Base-by-base conservation (phyloP, 1,140 invertebrate species). In the Galendromus occidentalis region DNA sequence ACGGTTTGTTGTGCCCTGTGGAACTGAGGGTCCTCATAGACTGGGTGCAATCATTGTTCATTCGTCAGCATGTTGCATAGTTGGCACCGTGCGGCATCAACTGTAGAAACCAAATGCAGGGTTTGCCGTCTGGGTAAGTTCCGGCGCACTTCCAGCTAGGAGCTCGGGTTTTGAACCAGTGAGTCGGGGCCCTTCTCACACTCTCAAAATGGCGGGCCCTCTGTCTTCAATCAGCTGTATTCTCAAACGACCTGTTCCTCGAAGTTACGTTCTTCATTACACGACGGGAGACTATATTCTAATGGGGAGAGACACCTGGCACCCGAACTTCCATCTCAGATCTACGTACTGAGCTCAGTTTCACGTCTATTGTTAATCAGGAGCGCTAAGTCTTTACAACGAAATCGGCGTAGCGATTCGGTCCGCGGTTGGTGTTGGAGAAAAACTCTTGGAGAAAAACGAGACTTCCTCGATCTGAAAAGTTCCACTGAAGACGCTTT, bases 41-140 rank as follows among this genome's bases (percentile, higher is more conserved):
- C 33, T 39, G 33, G 51, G 51, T 59, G 51, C 51, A 59, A 25
- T 33, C 14, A 22, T 29, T 22, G 25, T 59, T 33, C 51, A 59
- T 17, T 59, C 51, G 33, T 17, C 51, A 33, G 51, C 51, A 59
- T 59, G 51, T 59, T 59, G 51, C 51, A 59, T 59, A 59, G 51
- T 59, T 33, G 51, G 33, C 25, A 14, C 51, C 51, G 51, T 29
- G 51, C 51, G 51, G 14, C 51, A 25, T 17, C 51, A 9, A 14
- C 25, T 25, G 51, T 33, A 25, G 33, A 33, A 33, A 59, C 33
- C 51, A 25, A 33, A 20, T 59, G 51, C 51, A 59, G 51, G 25
- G 51, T 59, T 25, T 33, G 25, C 25, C 51, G 51, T 33, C 25
- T 29, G 25, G 51, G 51, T 59, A 59, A 25, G 51, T 59, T 14